Percentiles rank a stretch among this genome's conserved stretches.
These are phyloP conservation scores for Ailurus styani DNA, from an alignment of 2,113 vertebrate genomes.

Conservation along the genomic window DNA sequence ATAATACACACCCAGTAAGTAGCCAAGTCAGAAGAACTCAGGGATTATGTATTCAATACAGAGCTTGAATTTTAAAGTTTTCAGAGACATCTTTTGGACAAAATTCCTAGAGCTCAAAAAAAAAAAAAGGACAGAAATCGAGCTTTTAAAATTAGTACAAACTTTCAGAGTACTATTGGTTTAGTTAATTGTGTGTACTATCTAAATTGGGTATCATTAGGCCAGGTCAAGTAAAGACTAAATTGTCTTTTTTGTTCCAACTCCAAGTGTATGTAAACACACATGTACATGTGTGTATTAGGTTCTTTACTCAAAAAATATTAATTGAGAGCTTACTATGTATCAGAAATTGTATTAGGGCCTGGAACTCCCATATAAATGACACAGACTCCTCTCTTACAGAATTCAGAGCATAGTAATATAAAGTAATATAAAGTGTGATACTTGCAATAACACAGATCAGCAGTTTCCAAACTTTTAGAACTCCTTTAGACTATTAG, in stretches of 20 bases:
- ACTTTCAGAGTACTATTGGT: neutral
- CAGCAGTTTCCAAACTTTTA: neutral
- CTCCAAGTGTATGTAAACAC: neutral
- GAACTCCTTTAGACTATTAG: neutral
- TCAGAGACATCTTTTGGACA: neutral
- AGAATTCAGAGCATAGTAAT: neutral
- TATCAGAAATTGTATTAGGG: neutral
- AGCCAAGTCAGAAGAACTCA: neutral
- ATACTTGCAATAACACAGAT: neutral
- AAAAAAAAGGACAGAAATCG: neutral
- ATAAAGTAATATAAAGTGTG: neutral
- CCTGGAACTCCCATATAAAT: neutral
- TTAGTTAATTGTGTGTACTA: neutral
- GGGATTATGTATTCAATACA: neutral
- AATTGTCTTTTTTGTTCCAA: neutral
- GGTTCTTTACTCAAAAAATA: neutral
- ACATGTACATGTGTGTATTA: neutral
- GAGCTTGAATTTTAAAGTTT: neutral
- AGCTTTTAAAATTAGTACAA: neutral
- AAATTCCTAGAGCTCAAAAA: neutral
- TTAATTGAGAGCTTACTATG: neutral
- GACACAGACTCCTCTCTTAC: neutral
- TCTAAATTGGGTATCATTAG: neutral
- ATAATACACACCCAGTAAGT: neutral
- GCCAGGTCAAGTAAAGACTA: neutral